These are phyloP conservation scores for Leptopilina myrica DNA, from an alignment of 2,888 invertebrate species.

Conservation along the genomic window DNA sequence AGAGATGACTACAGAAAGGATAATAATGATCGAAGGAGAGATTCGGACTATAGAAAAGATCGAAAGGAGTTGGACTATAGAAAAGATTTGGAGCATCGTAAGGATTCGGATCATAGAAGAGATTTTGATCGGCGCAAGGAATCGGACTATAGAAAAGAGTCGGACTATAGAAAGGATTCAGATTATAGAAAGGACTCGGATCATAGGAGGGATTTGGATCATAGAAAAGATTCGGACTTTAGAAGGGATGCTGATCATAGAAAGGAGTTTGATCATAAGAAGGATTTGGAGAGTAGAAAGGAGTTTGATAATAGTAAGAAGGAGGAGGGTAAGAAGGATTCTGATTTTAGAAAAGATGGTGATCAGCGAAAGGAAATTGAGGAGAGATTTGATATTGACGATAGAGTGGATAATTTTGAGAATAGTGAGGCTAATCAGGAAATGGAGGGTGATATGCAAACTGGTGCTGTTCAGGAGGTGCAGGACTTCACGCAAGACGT, in stretches of 20 bases:
- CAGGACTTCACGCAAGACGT: neutral
- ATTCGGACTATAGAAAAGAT: conserved; percentile 35
- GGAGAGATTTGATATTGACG: conserved; percentile 42
- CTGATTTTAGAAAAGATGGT: conserved; percentile 34
- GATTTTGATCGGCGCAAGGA: conserved; percentile 43
- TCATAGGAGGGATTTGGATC: conserved; percentile 42
- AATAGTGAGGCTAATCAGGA: conserved; percentile 39
- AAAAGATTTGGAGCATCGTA: conserved; percentile 49
- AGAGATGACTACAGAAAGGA: conserved; percentile 52
- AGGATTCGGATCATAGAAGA: conserved; percentile 53
- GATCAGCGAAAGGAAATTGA: conserved; percentile 58
- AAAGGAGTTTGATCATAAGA: conserved; percentile 51
- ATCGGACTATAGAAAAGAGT: conserved; percentile 44
- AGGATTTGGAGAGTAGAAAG: conserved; percentile 48
- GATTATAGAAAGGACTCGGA: conserved; percentile 28
- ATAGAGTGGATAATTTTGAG: conserved; percentile 57
- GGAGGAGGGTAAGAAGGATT: conserved; percentile 43
- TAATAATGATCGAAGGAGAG: conserved; percentile 56
- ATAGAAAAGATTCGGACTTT: conserved; percentile 50
- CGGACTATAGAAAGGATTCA: conserved; percentile 42
- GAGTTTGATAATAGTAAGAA: conserved; percentile 58
- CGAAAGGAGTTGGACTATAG: conserved; percentile 34
- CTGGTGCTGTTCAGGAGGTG: neutral
- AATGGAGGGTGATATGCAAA: conserved; percentile 41
- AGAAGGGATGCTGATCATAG: conserved; percentile 56